Evolutionary conservation across 2,797 vertebrate species (phyloP).

Genomic region (Lates japonicus): DNA sequence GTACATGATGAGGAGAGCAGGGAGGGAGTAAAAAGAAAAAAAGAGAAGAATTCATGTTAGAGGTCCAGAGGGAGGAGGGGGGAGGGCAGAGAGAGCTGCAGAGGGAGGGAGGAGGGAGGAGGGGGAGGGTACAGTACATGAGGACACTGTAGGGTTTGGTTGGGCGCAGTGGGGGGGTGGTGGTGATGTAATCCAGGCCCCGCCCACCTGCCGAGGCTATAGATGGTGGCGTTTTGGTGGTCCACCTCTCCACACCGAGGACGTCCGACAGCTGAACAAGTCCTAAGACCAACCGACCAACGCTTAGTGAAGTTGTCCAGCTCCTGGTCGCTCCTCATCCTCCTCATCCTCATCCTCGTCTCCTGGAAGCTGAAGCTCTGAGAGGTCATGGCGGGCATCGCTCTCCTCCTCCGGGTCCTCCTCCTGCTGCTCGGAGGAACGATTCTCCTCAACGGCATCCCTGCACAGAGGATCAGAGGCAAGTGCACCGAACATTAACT

Average conservation of each 20-base stretch:
- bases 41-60: conserved; percentile 31
- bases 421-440: conserved; percentile 57
- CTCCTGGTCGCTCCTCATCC: conserved; percentile 50
- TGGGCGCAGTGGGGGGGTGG: conserved; percentile 14
- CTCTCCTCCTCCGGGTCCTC: conserved; percentile 45
- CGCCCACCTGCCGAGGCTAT: conserved; percentile 76
- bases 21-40: neutral
- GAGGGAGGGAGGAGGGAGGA: conserved; percentile 16
- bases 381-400: conserved; percentile 52
- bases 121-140: conserved; percentile 22
- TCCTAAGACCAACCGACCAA: conserved; percentile 45
- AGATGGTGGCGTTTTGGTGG: conserved; percentile 55
- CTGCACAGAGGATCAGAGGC: conserved; percentile 65
- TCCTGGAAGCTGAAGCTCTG: conserved; percentile 27
- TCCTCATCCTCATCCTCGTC: conserved; percentile 2
- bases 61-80: conserved; percentile 25
- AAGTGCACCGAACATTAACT: conserved; percentile 2
- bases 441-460: conserved; percentile 31
- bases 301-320: conserved; percentile 66
- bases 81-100: conserved; percentile 34
- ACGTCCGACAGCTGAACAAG: conserved; percentile 63
- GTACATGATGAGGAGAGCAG: conserved; percentile 30
- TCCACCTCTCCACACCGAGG: conserved; percentile 58
- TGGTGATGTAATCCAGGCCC: conserved; percentile 65
- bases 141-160: neutral